Percentiles rank a stretch among this genome's conserved stretches.
Conservation (phyloP, 2,797 vertebrate genomes). For the Microchirus variegatus region DNA sequence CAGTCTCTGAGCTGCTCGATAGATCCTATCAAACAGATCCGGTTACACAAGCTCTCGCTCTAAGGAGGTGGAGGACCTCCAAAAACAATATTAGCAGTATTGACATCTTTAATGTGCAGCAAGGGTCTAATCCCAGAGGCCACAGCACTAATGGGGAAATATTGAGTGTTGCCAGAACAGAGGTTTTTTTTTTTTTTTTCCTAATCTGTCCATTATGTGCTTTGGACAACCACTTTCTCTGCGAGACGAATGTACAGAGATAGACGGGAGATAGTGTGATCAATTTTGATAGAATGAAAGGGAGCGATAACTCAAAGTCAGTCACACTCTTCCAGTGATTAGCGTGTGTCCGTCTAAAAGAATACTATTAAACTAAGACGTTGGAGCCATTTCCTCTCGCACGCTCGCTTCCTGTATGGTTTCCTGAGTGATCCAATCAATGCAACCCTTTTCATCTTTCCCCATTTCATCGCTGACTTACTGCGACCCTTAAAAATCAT, state of each 20-base stretch:
- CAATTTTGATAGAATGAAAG: conserved; percentile 76
- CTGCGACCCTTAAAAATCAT: conserved; percentile 48
- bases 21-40: conserved; percentile 71
- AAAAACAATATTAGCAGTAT: conserved; percentile 81
- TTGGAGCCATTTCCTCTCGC: conserved; percentile 69
- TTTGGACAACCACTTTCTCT: conserved; percentile 68
- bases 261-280: conserved; percentile 68
- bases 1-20: conserved; percentile 58
- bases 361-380: conserved; percentile 68
- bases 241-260: conserved; percentile 63
- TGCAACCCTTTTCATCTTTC: conserved; percentile 59
- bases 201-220: conserved; percentile 77
- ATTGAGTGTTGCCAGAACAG: conserved; percentile 82
- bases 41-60: conserved; percentile 69
- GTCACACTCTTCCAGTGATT: conserved; percentile 67
- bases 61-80: conserved; percentile 67
- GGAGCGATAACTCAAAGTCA: conserved; percentile 74
- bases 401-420: conserved; percentile 46
- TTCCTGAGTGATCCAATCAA: conserved; percentile 70
- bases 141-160: conserved; percentile 79
- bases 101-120: conserved; percentile 82
- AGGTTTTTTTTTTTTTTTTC: conserved; percentile 75
- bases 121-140: conserved; percentile 80
- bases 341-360: conserved; percentile 52
- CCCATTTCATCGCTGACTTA: conserved; percentile 67